Evolutionary conservation across 2,888 invertebrate species (phyloP).

Genomic region (Zygothrica quintamaculata): DNA sequence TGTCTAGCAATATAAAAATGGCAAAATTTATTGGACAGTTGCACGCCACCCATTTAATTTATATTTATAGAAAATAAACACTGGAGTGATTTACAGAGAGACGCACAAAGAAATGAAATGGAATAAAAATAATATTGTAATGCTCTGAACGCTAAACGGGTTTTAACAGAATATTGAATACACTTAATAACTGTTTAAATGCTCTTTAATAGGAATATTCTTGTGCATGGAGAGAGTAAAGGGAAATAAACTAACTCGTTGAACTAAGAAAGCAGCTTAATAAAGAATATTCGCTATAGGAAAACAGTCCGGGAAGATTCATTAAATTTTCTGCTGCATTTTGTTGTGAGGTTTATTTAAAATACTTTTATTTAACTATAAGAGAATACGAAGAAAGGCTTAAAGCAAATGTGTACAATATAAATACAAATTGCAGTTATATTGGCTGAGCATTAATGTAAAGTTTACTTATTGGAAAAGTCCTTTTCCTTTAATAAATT

Average conservation of each 20-base stretch:
- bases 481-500: constrained; percentile 62
- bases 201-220: too few relatives aligned
- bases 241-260: too few relatives aligned
- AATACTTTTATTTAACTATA: too few relatives aligned
- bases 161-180: background rate
- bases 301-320: too few relatives aligned
- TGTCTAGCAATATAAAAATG: constrained; percentile 74
- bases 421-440: constrained; percentile 29
- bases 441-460: constrained; percentile 10
- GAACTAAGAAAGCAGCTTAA: too few relatives aligned
- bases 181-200: too few relatives aligned
- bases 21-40: constrained; percentile 82
- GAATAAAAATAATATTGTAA: constrained; percentile 38
- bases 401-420: background rate
- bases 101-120: constrained; percentile 23
- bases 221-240: too few relatives aligned
- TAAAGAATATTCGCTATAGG: too few relatives aligned
- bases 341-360: too few relatives aligned
- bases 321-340: too few relatives aligned
- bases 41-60: constrained; percentile 82
- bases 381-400: constrained; percentile 6
- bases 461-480: constrained; percentile 41
- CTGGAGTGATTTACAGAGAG: constrained; percentile 50
- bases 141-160: constrained; percentile 17
- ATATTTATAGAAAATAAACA: constrained; percentile 77